phyloP scores from a whole-genome alignment of 2,113 vertebrate genomes.

The Syrrhaptes paradoxus region DNA sequence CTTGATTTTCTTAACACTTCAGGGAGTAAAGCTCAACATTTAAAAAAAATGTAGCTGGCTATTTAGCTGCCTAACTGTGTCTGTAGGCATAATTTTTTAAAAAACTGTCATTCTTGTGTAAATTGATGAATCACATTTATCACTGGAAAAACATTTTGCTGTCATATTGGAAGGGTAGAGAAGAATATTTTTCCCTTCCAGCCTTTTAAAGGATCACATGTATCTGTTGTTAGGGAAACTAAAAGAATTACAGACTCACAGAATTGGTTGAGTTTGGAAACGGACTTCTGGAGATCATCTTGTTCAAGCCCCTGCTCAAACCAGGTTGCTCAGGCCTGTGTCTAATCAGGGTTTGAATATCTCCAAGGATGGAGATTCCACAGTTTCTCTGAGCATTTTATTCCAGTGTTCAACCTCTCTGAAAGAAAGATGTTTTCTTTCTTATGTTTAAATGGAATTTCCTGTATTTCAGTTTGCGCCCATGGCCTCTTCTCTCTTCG shows the following conservation, averaged over 20 bases:
- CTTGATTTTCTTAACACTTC: background rate
- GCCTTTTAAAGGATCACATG: background rate
- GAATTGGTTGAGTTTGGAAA: background rate
- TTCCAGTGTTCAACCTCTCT: fast-evolving
- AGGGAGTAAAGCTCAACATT: background rate
- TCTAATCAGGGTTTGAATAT: background rate
- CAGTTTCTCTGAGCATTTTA: background rate
- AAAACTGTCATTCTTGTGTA: background rate
- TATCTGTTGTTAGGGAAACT: background rate
- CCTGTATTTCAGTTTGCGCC: background rate
- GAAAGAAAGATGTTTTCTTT: background rate
- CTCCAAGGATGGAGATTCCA: background rate
- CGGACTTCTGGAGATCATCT: background rate
- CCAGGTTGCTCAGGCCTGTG: background rate
- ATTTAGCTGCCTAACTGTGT: background rate
- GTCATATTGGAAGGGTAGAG: background rate
- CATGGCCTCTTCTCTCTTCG: background rate
- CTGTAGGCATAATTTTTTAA: background rate
- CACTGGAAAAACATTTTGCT: slow-evolving; percentile 18
- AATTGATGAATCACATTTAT: slow-evolving; percentile 18
- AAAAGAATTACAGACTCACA: background rate
- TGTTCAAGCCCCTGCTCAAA: background rate
- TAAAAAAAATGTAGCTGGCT: background rate
- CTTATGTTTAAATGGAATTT: background rate
- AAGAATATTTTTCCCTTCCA: background rate